Evolutionary conservation across 2,888 invertebrate species (phyloP).

Genomic region (Aspidiotus rigidus): DNA sequence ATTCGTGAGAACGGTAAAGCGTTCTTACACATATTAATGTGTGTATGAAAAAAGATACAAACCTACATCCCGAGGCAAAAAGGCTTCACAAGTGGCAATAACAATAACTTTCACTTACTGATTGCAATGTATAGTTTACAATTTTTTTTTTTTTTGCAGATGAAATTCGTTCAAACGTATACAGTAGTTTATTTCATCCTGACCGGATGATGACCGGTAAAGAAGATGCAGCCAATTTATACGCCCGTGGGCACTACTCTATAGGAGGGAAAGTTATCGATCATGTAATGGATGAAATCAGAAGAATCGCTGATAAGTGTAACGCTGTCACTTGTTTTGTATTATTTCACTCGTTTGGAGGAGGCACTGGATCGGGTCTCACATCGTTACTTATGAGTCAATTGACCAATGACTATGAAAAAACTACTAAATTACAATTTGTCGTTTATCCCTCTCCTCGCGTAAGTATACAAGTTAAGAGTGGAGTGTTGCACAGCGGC

Average conservation of each 20-base stretch:
- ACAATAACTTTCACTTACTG: too few species aligned
- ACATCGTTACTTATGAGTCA: constrained; percentile 49
- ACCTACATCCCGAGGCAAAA: too few species aligned
- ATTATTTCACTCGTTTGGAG: constrained; percentile 52
- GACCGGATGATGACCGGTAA: constrained; percentile 33
- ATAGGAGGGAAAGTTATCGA: constrained; percentile 43
- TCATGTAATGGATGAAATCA: constrained; percentile 59
- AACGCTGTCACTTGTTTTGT: constrained; percentile 52
- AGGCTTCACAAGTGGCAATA: too few species aligned
- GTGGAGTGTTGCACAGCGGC: too few species aligned
- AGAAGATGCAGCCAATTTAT: constrained; percentile 33
- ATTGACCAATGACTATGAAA: constrained; percentile 44
- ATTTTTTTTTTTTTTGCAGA: neutral
- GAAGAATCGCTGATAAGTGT: constrained; percentile 57
- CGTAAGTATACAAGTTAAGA: constrained; percentile 38
- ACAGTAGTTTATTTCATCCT: constrained; percentile 28
- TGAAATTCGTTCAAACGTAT: constrained; percentile 27
- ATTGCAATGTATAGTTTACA: too few species aligned
- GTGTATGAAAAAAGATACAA: too few species aligned
- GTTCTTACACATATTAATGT: too few species aligned
- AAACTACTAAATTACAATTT: constrained; percentile 49
- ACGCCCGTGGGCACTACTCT: constrained; percentile 28
- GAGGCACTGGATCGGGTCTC: constrained; percentile 70
- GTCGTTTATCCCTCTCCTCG: constrained; percentile 42
- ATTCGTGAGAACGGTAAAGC: too few species aligned